Conservation (phyloP, 2,113 vertebrate genomes). For the Tenrec ecaudatus region DNA sequence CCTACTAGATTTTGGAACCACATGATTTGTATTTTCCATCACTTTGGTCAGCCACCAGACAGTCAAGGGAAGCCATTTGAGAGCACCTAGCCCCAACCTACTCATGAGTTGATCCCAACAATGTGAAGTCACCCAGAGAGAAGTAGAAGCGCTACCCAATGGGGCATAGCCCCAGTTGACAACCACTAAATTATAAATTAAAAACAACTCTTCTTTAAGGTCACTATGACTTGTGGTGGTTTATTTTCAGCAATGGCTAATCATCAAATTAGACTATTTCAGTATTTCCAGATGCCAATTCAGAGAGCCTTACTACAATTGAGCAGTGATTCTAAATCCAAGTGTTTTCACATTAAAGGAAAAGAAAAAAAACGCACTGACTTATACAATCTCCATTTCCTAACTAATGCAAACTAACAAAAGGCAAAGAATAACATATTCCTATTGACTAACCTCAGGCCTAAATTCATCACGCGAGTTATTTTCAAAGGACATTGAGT, state of each 20-base stretch:
- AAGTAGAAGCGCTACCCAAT: not conserved
- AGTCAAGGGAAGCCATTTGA: too few relatives aligned
- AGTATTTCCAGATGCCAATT: not conserved
- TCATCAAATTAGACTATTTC: not conserved
- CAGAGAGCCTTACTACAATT: not conserved
- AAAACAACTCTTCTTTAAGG: not conserved
- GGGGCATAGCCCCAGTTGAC: not conserved
- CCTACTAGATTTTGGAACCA: not conserved
- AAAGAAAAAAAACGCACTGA: not conserved
- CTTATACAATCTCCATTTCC: not conserved
- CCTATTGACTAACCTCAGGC: not conserved
- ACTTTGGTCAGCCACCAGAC: not conserved
- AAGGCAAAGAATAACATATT: not conserved
- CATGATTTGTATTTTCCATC: not conserved
- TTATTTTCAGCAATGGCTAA: not conserved
- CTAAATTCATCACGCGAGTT: not conserved
- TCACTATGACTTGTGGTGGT: not conserved
- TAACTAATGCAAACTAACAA: not conserved
- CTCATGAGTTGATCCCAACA: not conserved
- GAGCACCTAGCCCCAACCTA: not conserved
- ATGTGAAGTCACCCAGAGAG: too few relatives aligned
- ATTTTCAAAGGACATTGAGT: not conserved
- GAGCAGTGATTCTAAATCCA: not conserved
- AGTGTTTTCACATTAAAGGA: constrained; percentile 6
- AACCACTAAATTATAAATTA: not conserved